Evolutionary conservation across 1,140 invertebrate species (phyloP).

Genomic region (Trigoniulus corallinus): DNA sequence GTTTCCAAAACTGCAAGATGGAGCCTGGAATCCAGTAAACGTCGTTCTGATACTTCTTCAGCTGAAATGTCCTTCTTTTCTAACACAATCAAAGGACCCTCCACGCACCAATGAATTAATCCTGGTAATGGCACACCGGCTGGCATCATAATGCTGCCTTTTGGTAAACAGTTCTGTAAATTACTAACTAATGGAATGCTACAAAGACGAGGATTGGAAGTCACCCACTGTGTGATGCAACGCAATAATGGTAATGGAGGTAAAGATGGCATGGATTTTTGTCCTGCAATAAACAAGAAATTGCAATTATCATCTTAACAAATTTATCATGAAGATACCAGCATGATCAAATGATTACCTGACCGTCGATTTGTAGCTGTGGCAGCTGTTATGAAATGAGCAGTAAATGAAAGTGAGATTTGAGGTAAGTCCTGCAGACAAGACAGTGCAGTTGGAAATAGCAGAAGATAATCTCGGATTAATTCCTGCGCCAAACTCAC

Average conservation of each 20-base stretch:
- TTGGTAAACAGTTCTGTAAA: slow-evolving; percentile 43
- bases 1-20: slow-evolving; percentile 12
- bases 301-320: too few species aligned
- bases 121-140: slow-evolving; percentile 61
- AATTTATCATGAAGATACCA: slow-evolving; percentile 10
- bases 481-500: slow-evolving; percentile 51
- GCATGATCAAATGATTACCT: background rate
- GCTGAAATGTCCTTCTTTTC: background rate
- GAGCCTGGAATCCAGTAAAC: slow-evolving; percentile 8
- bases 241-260: slow-evolving; percentile 37
- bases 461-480: slow-evolving; percentile 58
- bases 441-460: slow-evolving; percentile 44
- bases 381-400: slow-evolving; percentile 59
- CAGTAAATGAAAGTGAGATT: slow-evolving; percentile 54
- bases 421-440: slow-evolving; percentile 45
- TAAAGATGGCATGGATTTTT: too few species aligned
- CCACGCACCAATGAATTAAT: slow-evolving; percentile 48
- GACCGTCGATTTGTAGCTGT: slow-evolving; percentile 37
- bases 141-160: slow-evolving; percentile 61
- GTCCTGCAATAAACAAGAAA: too few species aligned
- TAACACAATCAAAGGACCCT: slow-evolving; percentile 35
- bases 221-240: slow-evolving; percentile 45
- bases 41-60: background rate
- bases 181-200: slow-evolving; percentile 45
- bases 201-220: slow-evolving; percentile 45